Evolutionary conservation across 2,888 invertebrate genomes (phyloP).

Genomic region (Conops quadrifasciatus): DNA sequence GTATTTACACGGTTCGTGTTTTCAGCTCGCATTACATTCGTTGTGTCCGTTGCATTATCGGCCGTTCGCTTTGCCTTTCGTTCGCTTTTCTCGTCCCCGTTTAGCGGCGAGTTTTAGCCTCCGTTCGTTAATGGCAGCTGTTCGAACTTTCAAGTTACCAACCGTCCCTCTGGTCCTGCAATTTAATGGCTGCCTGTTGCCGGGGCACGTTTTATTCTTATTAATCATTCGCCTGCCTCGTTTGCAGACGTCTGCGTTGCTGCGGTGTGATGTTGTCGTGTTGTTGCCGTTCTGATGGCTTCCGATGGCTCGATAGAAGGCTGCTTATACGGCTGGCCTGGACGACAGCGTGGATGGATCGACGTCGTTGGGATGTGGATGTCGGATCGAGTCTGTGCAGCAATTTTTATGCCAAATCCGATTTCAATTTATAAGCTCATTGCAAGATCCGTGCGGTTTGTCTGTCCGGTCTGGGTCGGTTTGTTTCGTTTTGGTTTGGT

Average conservation of each 20-base stretch:
- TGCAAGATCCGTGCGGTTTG: conserved; percentile 5
- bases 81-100: not conserved
- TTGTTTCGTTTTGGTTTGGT: not conserved
- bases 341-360: conserved; percentile 1
- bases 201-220: conserved; percentile 34
- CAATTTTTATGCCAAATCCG: conserved; percentile 40
- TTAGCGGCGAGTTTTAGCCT: conserved; percentile 17
- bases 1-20: conserved; percentile 38
- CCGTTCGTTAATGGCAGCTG: conserved; percentile 32
- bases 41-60: conserved; percentile 28
- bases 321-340: conserved; percentile 13
- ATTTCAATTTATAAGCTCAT: conserved; percentile 39
- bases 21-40: conserved; percentile 31
- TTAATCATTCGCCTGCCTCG: conserved; percentile 36
- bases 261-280: not conserved
- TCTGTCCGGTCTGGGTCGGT: not conserved
- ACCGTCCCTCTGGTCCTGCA: not conserved
- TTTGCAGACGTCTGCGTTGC: conserved; percentile 28
- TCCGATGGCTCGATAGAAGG: conserved; percentile 23
- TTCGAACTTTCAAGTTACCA: not conserved
- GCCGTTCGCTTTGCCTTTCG: not conserved
- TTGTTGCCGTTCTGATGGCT: conserved; percentile 22
- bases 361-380: conserved; percentile 12
- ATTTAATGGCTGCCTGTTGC: conserved; percentile 23
- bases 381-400: conserved; percentile 23